Evolutionary conservation across 2,888 invertebrate species (phyloP), one percentile per base, ranked within the genome.

Genomic region (Globia sparganii): DNA sequence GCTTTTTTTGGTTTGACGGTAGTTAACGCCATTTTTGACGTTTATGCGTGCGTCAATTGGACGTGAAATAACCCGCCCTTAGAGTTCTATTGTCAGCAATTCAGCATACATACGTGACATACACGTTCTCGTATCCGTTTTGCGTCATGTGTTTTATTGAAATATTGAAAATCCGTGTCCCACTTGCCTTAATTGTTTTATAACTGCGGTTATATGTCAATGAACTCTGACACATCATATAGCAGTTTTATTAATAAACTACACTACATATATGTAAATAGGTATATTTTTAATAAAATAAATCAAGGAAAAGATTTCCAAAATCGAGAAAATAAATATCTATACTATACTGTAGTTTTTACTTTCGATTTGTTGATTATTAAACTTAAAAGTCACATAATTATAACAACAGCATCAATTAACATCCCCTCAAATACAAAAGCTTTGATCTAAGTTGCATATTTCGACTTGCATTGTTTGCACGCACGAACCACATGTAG

Each of bases 101-200:
- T 73, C 73, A 65, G 65, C 59, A 66, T 13, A 66, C 43, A 76
- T 84, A 76, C 75, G 15, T 13, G 73, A 46, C 31, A 6, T n/a
- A 6, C 11, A 53, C 72, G 74, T 79, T 78, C 72, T 71, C 67
- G 70, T 77, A 83, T 85, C 78, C 85, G 84, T 83, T 87, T 85
- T 86, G 78, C 84, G 85, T 88, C 83, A 88, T 83, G 72, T 87
- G 78, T 78, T 84, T 85, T 86, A 87, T 87, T 86, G 81, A 83
- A 87, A 77, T 83, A 86, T 85, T 86, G 80, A 77, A 90, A 89
- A 91, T 91, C 90, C 90, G 90, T 88, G 74, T 87, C 86, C 90
- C 80, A 87, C 83, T 90, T 91, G 83, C 89, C 91, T 92, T 93
- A 93, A 93, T 93, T 90, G 91, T 88, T 90, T 93, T 91, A 88